Percentiles rank a stretch among this genome's conserved stretches.
Conservation (phyloP, 2,888 invertebrate genomes). For the Exephanes ischioxanthus region DNA sequence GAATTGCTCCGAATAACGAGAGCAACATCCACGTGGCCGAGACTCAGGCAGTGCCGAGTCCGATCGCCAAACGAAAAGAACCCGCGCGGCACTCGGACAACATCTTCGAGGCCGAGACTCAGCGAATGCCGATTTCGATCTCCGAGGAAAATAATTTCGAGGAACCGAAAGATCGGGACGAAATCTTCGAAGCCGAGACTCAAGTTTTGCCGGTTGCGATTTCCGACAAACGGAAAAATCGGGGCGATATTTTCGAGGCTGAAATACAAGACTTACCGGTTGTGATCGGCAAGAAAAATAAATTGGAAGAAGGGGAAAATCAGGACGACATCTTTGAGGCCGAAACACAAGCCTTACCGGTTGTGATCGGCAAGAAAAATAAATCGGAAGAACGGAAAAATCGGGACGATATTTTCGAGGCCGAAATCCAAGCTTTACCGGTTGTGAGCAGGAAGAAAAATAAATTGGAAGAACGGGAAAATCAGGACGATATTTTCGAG, state of each 20-base stretch:
- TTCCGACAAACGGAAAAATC: neutral
- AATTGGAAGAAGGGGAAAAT: no score
- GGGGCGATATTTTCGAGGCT: neutral
- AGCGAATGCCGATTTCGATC: neutral
- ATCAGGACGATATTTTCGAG: no score
- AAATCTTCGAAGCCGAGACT: conserved; percentile 10
- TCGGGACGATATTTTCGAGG: no score
- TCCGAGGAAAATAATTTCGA: no score
- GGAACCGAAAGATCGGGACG: conserved; percentile 9
- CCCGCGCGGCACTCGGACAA: neutral
- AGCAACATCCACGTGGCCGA: conserved; percentile 12
- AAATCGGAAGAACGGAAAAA: no score
- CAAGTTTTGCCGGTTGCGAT: no score
- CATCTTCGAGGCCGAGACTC: neutral
- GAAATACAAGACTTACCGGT: no score
- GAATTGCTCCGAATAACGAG: neutral
- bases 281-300: no score
- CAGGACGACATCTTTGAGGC: no score
- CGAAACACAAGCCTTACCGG: conserved; percentile 16
- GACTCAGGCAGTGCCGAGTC: conserved; percentile 1
- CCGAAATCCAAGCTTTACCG: no score
- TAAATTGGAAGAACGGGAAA: no score
- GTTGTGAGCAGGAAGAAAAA: no score
- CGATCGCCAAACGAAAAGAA: neutral
- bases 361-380: neutral